Base-by-base conservation (phyloP, 2,113 vertebrate species). In the Lasiurus borealis region DNA sequence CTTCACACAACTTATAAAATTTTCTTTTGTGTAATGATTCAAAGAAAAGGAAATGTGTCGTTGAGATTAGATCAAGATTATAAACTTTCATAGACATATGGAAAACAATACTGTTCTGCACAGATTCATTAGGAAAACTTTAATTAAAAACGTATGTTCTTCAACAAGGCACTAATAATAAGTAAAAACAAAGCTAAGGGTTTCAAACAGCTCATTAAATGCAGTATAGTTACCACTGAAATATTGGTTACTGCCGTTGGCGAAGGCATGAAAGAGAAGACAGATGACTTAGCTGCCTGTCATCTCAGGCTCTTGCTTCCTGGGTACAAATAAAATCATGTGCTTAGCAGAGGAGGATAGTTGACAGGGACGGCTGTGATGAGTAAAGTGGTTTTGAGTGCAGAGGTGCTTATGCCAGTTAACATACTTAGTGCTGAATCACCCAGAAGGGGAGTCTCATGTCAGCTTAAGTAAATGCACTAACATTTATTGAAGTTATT, bases 181-280 rank as follows among this genome's bases (percentile, higher is more conserved):
- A 72, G 6, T 34, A 36, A 25, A 69, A 92, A 88, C 34, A 94
- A 93, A 1, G 72, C 83, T 78, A 75, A 76, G 10, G 54, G 34
- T 91, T 95, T 69, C 44, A 88, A 93, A 52, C 11, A 82, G 54
- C 86, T 76, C 81, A 75, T 69, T 85, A 88, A 75, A 57, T 73
- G 18, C 14, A 57, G 9, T 64, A 44, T 89, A 73, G 64, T 54
- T 91, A 44, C n/a, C 25, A 31, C 4, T 83, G 75, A 95, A 88
- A 76, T 88, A 46, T 15, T 62, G 50, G 27, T 46, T 86, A 50
- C 27, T 93, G 40, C 27, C n/a, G 31, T 13, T 90, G 8, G 23
- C n/a, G 29, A 48, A 64, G 29, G 76, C 69, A 62, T 50, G 3
- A 2, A 90, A 46, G 50, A 64, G 27, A 91, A 93, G 69, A 64